Evolutionary conservation across 1,140 invertebrate species (phyloP).

Genomic region (Nixonia krombeini): DNA sequence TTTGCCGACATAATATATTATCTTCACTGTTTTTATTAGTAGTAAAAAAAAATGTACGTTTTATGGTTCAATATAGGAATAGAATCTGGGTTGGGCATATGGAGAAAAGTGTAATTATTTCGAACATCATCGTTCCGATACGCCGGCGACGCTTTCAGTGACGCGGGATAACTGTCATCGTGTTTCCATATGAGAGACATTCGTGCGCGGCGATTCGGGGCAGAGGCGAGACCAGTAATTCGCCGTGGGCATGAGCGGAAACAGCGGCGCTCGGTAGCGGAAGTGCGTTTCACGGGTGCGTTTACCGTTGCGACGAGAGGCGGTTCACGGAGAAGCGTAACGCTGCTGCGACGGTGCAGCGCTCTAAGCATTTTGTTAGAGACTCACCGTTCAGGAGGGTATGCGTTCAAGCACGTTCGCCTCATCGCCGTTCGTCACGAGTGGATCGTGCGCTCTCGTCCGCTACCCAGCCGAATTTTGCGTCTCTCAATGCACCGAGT

Average conservation of each 20-base stretch:
- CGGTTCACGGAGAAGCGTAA: constrained; percentile 44
- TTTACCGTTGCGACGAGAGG: constrained; percentile 52
- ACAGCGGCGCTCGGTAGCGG: constrained; percentile 27
- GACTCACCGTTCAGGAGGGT: constrained; percentile 38
- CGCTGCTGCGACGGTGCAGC: constrained; percentile 30
- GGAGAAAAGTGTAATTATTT: no score
- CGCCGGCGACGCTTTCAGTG: not conserved
- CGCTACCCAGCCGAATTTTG: no score
- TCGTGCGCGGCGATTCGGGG: not conserved
- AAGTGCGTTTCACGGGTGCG: constrained; percentile 20
- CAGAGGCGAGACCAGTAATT: not conserved
- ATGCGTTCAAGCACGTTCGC: constrained; percentile 40
- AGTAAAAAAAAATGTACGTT: no score
- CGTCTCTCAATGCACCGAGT: no score
- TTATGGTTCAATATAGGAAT: no score
- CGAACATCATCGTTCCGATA: no score
- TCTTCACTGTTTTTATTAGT: no score
- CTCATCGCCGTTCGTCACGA: constrained; percentile 41
- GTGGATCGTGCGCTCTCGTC: constrained; percentile 17
- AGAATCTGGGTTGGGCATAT: no score
- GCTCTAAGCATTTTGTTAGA: constrained; percentile 47
- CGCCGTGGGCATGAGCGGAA: no score
- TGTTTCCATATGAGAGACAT: not conserved
- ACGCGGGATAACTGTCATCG: not conserved
- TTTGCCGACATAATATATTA: no score